These are phyloP conservation scores for Trimorus sp. DNA, from an alignment of 2,888 invertebrate species.

Conservation along the genomic window DNA sequence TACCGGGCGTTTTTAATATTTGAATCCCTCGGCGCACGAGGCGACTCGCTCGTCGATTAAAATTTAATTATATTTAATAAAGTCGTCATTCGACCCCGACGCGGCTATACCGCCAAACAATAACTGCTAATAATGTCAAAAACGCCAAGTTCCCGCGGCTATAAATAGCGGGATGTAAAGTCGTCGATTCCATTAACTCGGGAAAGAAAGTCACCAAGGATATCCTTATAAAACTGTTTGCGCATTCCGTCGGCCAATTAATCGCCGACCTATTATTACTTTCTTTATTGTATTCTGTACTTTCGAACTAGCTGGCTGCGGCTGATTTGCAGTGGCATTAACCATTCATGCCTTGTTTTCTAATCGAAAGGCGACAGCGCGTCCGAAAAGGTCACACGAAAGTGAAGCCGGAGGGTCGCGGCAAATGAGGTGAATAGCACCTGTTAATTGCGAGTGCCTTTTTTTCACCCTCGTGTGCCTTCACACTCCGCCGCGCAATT, in stretches of 20 bases:
- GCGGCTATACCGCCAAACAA: conserved; percentile 10
- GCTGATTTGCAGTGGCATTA: too few species aligned
- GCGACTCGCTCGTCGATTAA: conserved; percentile 25
- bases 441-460: conserved; percentile 38
- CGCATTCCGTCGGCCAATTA: conserved; percentile 17
- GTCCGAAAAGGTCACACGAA: conserved; percentile 15
- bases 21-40: conserved; percentile 7
- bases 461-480: conserved; percentile 24
- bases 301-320: background rate
- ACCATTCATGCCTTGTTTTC: background rate
- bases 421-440: conserved; percentile 39
- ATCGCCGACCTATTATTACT: conserved; percentile 12
- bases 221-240: conserved; percentile 27
- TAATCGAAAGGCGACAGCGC: conserved; percentile 1
- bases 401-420: conserved; percentile 24
- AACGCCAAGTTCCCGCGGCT: conserved; percentile 10
- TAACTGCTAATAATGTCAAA: conserved; percentile 28
- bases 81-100: conserved; percentile 32
- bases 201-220: conserved; percentile 25
- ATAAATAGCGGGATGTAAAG: conserved; percentile 31
- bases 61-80: too few species aligned
- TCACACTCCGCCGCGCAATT: conserved; percentile 3
- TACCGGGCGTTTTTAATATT: conserved; percentile 39
- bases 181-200: conserved; percentile 6
- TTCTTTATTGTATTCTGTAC: background rate